Evolutionary conservation across 1,140 invertebrate species (phyloP).

Genomic region (Hylaeus volcanicus): DNA sequence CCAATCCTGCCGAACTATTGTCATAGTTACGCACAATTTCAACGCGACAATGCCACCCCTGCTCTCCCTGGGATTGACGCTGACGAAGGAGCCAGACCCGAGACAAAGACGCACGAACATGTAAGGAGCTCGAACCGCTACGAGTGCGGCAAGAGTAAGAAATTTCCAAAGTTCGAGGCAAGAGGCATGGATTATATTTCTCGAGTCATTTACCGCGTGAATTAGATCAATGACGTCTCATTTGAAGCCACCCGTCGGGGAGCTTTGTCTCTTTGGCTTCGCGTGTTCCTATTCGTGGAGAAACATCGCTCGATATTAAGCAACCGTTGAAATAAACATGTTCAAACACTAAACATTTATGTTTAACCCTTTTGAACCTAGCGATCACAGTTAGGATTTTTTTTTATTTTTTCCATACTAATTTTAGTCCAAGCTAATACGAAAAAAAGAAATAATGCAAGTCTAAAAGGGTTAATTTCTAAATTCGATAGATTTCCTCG

Average conservation of each 20-base stretch:
- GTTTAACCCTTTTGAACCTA: no score
- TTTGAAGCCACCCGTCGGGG: slow-evolving; percentile 26
- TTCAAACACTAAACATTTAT: no score
- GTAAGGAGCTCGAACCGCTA: slow-evolving; percentile 54
- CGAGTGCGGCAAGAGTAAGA: slow-evolving; percentile 45
- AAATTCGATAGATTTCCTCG: no score
- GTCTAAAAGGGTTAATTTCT: no score
- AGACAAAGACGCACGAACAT: slow-evolving; percentile 43
- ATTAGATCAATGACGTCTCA: slow-evolving; percentile 65
- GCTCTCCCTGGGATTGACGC: slow-evolving; percentile 65
- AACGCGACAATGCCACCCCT: slow-evolving; percentile 68
- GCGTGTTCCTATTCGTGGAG: no score
- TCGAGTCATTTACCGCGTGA: slow-evolving; percentile 69
- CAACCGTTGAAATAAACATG: no score
- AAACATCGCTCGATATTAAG: no score
- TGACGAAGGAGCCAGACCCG: slow-evolving; percentile 27
- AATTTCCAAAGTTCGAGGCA: slow-evolving; percentile 48
- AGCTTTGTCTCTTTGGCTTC: not conserved
- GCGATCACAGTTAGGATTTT: no score
- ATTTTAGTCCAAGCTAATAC: no score
- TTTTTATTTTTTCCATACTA: no score
- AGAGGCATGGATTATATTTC: slow-evolving; percentile 70
- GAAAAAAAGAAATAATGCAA: no score
- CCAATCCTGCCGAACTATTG: slow-evolving; percentile 75
- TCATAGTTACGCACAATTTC: slow-evolving; percentile 77